Percentiles rank a stretch among this genome's conserved stretches.
Evolutionary conservation across 2,113 vertebrate species (phyloP).

Genomic region (Zosterops borbonicus): DNA sequence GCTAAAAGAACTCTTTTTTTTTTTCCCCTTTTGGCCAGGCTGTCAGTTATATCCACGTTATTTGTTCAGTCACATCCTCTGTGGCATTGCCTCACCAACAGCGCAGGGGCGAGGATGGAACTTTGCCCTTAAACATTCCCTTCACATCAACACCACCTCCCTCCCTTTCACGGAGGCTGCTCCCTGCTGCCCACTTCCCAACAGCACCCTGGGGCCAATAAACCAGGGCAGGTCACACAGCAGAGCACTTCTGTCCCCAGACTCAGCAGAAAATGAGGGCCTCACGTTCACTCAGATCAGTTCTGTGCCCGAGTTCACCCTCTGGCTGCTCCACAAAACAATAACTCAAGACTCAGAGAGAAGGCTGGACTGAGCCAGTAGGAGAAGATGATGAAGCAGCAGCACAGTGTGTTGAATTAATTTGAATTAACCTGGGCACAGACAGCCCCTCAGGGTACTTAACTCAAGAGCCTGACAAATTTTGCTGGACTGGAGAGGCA

Average conservation of each 20-base stretch:
- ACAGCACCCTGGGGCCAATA: fast-evolving
- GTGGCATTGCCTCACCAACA: fast-evolving
- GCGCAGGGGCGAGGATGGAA: neutral
- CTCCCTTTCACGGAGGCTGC: fast-evolving
- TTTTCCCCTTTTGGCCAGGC: neutral
- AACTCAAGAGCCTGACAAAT: neutral
- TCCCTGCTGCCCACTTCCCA: neutral
- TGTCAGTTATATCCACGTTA: neutral
- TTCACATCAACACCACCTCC: neutral
- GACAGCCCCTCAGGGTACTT: neutral
- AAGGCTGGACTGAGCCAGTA: neutral
- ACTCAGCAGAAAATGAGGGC: fast-evolving
- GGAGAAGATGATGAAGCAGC: neutral
- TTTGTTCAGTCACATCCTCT: neutral
- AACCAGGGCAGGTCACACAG: neutral
- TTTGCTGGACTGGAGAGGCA: neutral
- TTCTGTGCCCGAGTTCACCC: fast-evolving
- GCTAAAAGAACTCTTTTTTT: neutral
- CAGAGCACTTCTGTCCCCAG: no score
- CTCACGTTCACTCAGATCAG: neutral
- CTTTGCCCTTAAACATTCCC: slow-evolving; percentile 14
- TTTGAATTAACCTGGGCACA: neutral
- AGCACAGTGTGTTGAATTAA: neutral
- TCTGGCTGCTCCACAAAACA: neutral
- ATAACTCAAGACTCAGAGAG: neutral